Base-by-base conservation (phyloP, 2,888 invertebrate species). In the Odontothrips loti region DNA sequence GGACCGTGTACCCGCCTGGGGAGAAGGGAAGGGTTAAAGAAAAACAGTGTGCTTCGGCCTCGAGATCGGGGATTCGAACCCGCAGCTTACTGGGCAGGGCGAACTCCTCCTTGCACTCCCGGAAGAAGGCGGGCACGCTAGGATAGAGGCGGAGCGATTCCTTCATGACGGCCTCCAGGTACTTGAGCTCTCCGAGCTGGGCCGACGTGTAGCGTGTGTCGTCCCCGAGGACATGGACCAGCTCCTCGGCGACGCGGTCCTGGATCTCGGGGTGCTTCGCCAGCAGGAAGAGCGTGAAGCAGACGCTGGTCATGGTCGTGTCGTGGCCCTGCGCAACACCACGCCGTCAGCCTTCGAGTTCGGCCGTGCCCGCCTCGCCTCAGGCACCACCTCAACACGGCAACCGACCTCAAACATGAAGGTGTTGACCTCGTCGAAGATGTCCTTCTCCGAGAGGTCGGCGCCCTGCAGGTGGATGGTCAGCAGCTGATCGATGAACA, bases 111-210 rank as follows among this genome's bases (percentile, higher is more conserved):
- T 87, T 87, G 78, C 92, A 85, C 48, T 85, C 86, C 82, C 93
- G 89, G 3, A 91, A 90, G 84, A 93, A 90, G 84, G 92, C 90
- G 48, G 91, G 91, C 9, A 93, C 92, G 83, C 92, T 92, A 0
- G 93, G 93, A 83, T 90, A 92, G 17, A 93, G 86, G 80, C 93
- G 87, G 80, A 93, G 85, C 0, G 92, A 89, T 85, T 93, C 93
- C 85, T 93, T 93, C 79, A 93, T 91, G 84, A 92, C 93, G 84
- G 90, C 90, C 83, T 93, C 93, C 83, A 93, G 88, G 84, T 93
- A 93, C 81, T 90, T 89, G 91, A 93, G 91, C 81, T 90, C 89
- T 82, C 90, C 86, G n/a, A 93, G 86, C 75, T 90, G 89, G 86
- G 90, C 89, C 8, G 88, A 89, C 0, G 90, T 89, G 0, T 89